Evolutionary conservation across 2,113 vertebrate genomes (phyloP), one percentile per base, ranked within the genome.

Genomic region (Thalassoma bifasciatum): DNA sequence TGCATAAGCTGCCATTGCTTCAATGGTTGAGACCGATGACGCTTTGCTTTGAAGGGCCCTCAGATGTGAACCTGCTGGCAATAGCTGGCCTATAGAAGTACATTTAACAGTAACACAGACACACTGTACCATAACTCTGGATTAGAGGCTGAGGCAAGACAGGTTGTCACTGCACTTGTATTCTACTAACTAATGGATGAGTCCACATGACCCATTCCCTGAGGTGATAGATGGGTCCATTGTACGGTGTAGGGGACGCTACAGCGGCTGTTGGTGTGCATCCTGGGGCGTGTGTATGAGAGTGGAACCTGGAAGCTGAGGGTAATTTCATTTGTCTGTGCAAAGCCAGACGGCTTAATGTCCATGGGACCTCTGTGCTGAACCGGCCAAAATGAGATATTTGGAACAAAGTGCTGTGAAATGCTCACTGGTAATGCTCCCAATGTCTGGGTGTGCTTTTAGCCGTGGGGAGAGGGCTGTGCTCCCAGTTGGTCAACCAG

Each of bases 271-370:
- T 76, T 51, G 37, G 65, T 67, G 76, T 79, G 72, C 71, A 60
- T 84, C 73, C 68, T 73, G 57, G 69, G 67, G 71, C 51, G 42
- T 79, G 72, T 81, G 77, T 82, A 80, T 83, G 83, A 67, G 79
- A 61, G 80, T 75, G 64, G 65, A 86, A 83, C 64, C 82, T 67
- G 42, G 73, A 67, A 79, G 75, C 86, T 77, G 74, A 19, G 75
- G 75, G 85, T 91, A 88, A 92, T 93, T 88, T 89, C 64, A 90
- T 92, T 90, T 91, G 81, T 89, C 87, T 86, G 75, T 71, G 81
- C 71, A 86, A 87, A 88, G 85, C 88, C 87, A 89, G 88, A 87
- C 86, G 58, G 72, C 85, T 87, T 90, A 91, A 92, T 90, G 87
- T 89, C 81, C 7, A 40, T 79, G 71, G 87, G 87, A 88, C 85